phyloP scores from a whole-genome alignment of 2,797 vertebrate genomes.

The Crypturellus tataupa region DNA sequence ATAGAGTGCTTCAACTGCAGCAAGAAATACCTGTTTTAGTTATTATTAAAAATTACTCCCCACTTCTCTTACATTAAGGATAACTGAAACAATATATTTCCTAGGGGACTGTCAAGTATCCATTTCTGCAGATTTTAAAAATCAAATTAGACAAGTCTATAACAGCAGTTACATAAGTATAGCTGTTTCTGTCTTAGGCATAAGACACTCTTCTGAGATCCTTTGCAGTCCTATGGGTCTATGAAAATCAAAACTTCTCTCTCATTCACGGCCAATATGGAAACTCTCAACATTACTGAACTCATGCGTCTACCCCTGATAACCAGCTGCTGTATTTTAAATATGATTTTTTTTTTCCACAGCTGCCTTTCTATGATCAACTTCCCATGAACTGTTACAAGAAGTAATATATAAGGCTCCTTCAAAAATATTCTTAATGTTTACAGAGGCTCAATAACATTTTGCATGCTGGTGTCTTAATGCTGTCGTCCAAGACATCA shows the following conservation, averaged over 20 bases:
- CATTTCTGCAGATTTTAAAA: background rate
- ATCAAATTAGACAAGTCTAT: background rate
- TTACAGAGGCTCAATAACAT: conserved; percentile 50
- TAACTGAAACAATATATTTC: background rate
- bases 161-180: background rate
- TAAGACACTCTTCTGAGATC: background rate
- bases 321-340: conserved; percentile 43
- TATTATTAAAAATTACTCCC: background rate
- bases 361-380: background rate
- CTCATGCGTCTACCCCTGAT: background rate
- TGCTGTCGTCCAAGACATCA: background rate
- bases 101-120: background rate
- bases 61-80: background rate
- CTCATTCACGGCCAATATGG: background rate
- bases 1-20: background rate
- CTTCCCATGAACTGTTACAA: conserved; percentile 28
- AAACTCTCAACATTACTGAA: background rate
- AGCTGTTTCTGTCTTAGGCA: background rate
- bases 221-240: background rate
- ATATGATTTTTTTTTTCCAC: conserved; percentile 22
- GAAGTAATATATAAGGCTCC: background rate
- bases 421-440: background rate
- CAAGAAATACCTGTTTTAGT: background rate
- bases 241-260: background rate
- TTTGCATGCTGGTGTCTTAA: background rate